phyloP scores from a whole-genome alignment of 2,888 invertebrate genomes.

The Adelphocoris suturalis region DNA sequence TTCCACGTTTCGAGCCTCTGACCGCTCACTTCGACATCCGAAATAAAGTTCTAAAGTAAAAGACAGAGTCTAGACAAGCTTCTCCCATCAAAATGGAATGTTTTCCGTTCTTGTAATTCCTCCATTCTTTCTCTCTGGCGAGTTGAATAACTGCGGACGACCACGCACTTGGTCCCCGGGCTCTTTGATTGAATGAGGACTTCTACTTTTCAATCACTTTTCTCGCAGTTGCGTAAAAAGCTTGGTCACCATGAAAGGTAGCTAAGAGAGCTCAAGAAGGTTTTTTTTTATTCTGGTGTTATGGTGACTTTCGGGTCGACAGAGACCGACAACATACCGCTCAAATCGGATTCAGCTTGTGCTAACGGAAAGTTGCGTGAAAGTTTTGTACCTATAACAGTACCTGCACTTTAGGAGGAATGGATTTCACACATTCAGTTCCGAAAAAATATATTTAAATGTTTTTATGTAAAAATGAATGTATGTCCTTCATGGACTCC shows the following conservation, averaged over 20 bases:
- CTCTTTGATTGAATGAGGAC: slow-evolving; percentile 18
- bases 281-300: neutral
- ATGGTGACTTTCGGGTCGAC: neutral
- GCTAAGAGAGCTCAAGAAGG: neutral
- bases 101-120: slow-evolving; percentile 7
- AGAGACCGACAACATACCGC: neutral
- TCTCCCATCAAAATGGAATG: neutral
- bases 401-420: no score
- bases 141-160: slow-evolving; percentile 20
- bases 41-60: neutral
- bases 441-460: no score
- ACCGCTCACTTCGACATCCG: neutral
- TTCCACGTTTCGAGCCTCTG: slow-evolving; percentile 11
- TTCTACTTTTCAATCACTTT: slow-evolving; percentile 4
- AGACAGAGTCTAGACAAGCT: neutral
- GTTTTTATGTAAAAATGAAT: no score
- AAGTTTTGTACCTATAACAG: neutral
- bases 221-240: slow-evolving; percentile 3
- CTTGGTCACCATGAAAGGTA: neutral
- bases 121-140: neutral
- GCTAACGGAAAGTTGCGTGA: neutral
- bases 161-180: neutral
- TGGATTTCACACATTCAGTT: neutral
- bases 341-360: neutral
- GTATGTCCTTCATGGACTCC: no score